A percentile compares a stretch with the other conserved stretches of the same genome.
Conservation (phyloP, 2,113 vertebrate species). For the Tachycineta bicolor region DNA sequence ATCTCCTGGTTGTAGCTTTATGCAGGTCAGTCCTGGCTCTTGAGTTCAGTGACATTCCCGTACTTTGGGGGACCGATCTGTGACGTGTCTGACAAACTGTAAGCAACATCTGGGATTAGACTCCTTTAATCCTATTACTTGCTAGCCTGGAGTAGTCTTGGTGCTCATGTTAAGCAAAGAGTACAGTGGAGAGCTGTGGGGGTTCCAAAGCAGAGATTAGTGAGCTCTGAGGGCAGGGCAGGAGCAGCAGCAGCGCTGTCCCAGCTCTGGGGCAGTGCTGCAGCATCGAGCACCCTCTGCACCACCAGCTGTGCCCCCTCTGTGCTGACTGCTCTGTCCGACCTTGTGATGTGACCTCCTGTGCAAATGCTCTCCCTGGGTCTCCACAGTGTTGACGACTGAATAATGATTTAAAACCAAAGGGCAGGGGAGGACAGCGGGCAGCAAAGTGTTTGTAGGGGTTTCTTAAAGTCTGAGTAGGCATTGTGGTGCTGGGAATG, state of each 20-base stretch:
- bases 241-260: not conserved
- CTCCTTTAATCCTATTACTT: not conserved
- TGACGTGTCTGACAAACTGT: not conserved
- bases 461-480: not conserved
- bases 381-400: not conserved
- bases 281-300: not conserved
- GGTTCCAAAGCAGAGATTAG: not conserved
- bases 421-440: fast-evolving
- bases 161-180: not conserved
- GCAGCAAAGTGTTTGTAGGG: not conserved
- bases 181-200: not conserved
- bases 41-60: not conserved
- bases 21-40: not conserved
- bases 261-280: not conserved
- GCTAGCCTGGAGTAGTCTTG: not conserved
- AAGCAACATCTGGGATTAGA: not conserved
- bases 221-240: not conserved
- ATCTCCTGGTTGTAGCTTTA: not conserved
- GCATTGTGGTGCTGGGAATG: not conserved
- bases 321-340: not conserved
- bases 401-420: not conserved
- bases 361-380: not conserved
- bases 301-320: not conserved
- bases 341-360: not conserved
- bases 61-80: not conserved